A percentile compares a stretch with the other conserved stretches of the same genome.
Conservation (phyloP, 2,888 invertebrate species). For the Sinopyrophorus schimmeli region DNA sequence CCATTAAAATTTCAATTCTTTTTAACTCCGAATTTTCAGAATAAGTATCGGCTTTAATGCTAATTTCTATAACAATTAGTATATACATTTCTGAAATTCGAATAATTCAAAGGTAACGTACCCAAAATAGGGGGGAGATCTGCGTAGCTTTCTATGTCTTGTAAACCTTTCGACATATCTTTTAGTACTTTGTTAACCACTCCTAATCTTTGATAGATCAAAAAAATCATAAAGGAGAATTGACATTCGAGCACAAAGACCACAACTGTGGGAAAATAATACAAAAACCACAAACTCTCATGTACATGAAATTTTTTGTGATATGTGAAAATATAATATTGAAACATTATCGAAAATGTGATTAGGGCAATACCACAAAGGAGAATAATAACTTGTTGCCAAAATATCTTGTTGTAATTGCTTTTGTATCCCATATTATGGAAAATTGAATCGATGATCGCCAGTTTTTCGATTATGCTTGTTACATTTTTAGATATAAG, state of each 20-base stretch:
- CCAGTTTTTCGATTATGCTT: conserved; percentile 16
- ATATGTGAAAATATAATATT: conserved; percentile 7
- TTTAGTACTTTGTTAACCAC: conserved; percentile 17
- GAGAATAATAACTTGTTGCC: conserved; percentile 18
- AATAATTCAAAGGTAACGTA: too few species aligned
- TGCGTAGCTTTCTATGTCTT: background rate
- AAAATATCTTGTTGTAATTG: conserved; percentile 18
- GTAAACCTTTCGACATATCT: conserved; percentile 11
- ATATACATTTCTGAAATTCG: too few species aligned
- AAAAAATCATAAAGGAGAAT: conserved; percentile 20
- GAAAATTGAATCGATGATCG: conserved; percentile 19
- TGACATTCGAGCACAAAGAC: conserved; percentile 26
- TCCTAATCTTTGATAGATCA: conserved; percentile 23
- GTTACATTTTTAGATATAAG: conserved; percentile 11
- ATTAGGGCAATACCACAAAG: conserved; percentile 15
- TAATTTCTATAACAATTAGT: too few species aligned
- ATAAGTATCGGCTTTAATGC: too few species aligned
- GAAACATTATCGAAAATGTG: conserved; percentile 11
- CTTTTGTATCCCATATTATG: conserved; percentile 13
- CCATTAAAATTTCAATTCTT: conserved; percentile 34
- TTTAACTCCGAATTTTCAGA: too few species aligned
- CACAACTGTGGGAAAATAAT: conserved; percentile 22
- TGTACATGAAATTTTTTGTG: conserved; percentile 6
- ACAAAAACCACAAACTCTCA: conserved; percentile 20
- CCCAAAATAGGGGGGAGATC: too few species aligned